Conservation (phyloP, 2,888 invertebrate genomes). For the Oegoconia quadripuncta region DNA sequence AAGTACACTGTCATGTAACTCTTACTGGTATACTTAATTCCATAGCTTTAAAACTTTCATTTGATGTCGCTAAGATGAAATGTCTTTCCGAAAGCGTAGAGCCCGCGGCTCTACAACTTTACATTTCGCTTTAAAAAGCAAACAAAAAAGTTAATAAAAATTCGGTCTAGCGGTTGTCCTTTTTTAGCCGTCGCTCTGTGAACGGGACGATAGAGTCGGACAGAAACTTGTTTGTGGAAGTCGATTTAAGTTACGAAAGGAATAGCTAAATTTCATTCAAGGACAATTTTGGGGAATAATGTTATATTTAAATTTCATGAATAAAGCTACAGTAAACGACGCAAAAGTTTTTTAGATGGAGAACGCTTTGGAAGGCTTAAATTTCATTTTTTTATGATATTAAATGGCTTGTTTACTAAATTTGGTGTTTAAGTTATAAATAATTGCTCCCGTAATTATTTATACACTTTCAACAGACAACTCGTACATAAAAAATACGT, state of each 20-base stretch:
- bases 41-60: neutral
- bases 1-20: neutral
- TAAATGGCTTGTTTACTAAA: no score
- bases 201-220: slow-evolving; percentile 46
- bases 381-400: no score
- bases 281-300: slow-evolving; percentile 23
- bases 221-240: slow-evolving; percentile 63
- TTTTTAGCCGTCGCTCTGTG: slow-evolving; percentile 49
- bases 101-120: slow-evolving; percentile 47
- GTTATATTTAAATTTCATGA: slow-evolving; percentile 10
- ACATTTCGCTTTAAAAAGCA: slow-evolving; percentile 52
- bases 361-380: no score
- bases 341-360: neutral
- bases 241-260: slow-evolving; percentile 69
- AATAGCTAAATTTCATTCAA: slow-evolving; percentile 36
- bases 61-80: slow-evolving; percentile 23
- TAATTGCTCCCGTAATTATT: slow-evolving; percentile 37
- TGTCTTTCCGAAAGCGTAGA: slow-evolving; percentile 41
- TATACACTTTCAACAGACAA: slow-evolving; percentile 53
- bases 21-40: neutral
- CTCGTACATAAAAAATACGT: slow-evolving; percentile 60
- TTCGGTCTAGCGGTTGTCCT: slow-evolving; percentile 53
- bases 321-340: neutral
- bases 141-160: slow-evolving; percentile 70
- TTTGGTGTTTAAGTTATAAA: neutral